Conservation (phyloP, 2,113 vertebrate genomes). For the Vulpes lagopus region DNA sequence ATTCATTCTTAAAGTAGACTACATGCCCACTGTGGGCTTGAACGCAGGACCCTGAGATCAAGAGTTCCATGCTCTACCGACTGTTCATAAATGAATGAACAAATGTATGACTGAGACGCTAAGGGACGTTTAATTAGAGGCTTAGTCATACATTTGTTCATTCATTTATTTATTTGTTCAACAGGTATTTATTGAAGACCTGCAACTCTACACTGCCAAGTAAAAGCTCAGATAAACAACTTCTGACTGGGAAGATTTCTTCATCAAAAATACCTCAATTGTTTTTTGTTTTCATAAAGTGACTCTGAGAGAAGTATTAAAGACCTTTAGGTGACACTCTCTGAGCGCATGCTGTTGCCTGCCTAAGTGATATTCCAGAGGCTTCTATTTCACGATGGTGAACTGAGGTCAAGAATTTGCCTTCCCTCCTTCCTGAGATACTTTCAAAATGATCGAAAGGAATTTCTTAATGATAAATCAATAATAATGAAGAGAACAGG, state of each 20-base stretch:
- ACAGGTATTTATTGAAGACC: neutral
- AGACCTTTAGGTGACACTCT: neutral
- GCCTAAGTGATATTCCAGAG: neutral
- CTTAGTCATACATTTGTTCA: neutral
- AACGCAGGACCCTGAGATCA: neutral
- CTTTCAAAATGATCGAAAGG: slow-evolving; percentile 27
- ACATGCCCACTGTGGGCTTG: neutral
- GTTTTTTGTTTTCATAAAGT: neutral
- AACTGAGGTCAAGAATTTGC: neutral
- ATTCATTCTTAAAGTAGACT: neutral
- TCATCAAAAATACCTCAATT: neutral
- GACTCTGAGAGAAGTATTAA: neutral
- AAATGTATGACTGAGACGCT: too few relatives aligned
- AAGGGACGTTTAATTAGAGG: neutral
- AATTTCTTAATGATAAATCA: neutral
- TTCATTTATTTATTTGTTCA: neutral
- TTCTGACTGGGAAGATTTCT: neutral
- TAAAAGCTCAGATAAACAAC: neutral
- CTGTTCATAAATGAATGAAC: too few relatives aligned
- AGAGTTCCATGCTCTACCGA: neutral
- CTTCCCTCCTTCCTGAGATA: neutral
- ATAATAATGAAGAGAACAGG: neutral
- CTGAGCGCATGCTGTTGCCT: too few relatives aligned
- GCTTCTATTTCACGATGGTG: neutral
- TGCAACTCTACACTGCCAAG: neutral